phyloP scores from a whole-genome alignment of 2,797 vertebrate genomes.

The Gallinago nigripennis region DNA sequence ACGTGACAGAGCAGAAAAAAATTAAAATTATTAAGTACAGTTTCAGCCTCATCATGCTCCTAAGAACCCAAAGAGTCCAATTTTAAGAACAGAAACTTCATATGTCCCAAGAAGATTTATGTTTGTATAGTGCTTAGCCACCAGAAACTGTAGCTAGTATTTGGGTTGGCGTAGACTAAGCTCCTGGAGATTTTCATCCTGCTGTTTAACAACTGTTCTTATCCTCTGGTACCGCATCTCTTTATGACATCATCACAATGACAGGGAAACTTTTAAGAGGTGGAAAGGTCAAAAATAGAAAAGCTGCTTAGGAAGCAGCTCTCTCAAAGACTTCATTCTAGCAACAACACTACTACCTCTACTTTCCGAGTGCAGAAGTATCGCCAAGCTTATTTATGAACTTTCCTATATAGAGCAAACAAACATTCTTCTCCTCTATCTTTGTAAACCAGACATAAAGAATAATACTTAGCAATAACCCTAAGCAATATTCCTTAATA shows the following conservation, averaged over 20 bases:
- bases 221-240: accelerated
- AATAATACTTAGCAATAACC: background rate
- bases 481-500: background rate
- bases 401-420: background rate
- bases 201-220: background rate
- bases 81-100: background rate
- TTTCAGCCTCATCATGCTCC: background rate
- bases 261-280: background rate
- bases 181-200: background rate
- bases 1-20: background rate
- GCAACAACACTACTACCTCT: background rate
- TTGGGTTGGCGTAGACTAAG: background rate
- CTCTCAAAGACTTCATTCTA: background rate
- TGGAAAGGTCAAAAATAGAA: background rate
- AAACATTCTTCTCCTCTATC: background rate
- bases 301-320: background rate
- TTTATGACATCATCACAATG: background rate
- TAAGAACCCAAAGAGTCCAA: background rate
- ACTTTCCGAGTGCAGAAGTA: background rate
- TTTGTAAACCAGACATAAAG: background rate
- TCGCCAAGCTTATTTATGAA: background rate
- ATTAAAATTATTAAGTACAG: background rate
- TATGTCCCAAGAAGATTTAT: background rate
- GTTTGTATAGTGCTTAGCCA: background rate
- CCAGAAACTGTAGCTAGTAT: background rate